phyloP scores from a whole-genome alignment of 2,113 vertebrate genomes.

The Progne subis region DNA sequence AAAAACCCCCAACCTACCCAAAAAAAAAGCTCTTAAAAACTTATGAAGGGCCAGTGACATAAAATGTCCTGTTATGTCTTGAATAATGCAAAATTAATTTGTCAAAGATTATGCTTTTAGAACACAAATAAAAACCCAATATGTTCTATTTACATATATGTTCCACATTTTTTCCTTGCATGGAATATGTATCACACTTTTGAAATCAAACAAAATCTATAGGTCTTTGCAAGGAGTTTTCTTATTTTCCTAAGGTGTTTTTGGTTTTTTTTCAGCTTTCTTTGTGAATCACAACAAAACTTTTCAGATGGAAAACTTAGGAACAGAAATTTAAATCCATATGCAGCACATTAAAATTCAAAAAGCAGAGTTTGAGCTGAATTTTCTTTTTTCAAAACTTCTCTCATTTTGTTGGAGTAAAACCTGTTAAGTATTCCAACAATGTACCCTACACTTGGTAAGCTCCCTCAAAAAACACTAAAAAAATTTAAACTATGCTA shows the following conservation, averaged over 20 bases:
- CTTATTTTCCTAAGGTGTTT: not conserved
- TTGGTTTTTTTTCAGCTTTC: not conserved
- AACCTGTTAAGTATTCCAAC: not conserved
- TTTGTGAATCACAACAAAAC: not conserved
- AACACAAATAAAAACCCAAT: not conserved
- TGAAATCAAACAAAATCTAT: not conserved
- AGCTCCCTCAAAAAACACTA: not conserved
- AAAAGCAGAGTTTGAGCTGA: not conserved
- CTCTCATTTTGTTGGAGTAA: not conserved
- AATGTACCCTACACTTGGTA: not conserved
- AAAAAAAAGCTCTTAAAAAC: not conserved
- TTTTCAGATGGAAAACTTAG: not conserved
- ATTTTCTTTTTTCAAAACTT: not conserved
- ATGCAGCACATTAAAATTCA: not conserved
- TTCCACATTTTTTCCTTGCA: not conserved
- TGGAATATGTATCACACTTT: not conserved
- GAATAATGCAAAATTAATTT: not conserved
- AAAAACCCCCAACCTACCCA: not conserved
- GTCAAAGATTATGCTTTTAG: not conserved
- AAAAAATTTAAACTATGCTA: not conserved
- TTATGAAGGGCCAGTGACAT: not conserved
- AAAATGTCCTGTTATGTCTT: not conserved
- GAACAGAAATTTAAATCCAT: not conserved
- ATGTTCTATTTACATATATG: fast-evolving
- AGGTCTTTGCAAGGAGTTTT: not conserved